Evolutionary conservation across 2,113 vertebrate species (phyloP), one percentile per base, ranked within the genome.

Genomic region (Ailurus styani): DNA sequence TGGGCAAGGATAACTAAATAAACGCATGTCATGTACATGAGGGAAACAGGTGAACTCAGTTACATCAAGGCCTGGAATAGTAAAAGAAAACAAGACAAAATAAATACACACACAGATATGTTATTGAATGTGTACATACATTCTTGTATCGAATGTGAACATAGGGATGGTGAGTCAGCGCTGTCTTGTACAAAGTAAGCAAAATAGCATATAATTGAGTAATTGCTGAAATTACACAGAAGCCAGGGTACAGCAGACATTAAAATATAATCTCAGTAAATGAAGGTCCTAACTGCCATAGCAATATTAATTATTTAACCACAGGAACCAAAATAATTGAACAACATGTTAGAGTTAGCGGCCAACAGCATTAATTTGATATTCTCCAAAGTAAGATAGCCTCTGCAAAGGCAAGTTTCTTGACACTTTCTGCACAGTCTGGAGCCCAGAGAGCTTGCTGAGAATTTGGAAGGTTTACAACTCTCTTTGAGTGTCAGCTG

Each of bases 201-300:
- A 98, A 97, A 97, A 95, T 84, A 97, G 85, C 96, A n/a, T 85
- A 93, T 90, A 73, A 72, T 54, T 93, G 79, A 93, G 89, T 97
- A 98, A 99, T 95, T 98, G 95, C 87, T 95, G 97, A 96, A 98
- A 98, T 75, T 83, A 72, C 64, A 68, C 37, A 97, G 96, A 95
- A 97, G 86, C 83, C 98, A 97, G 91, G 90, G 94, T 60, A 94
- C 81, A 73, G 81, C 93, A 97, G 66, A 96, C 86, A 96, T 96
- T 77, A 97, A 98, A 97, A 96, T 95, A 78, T 42, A 96, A 97
- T 98, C 94, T 34, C 97, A 97, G 50, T 94, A 96, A 97, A 89
- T 96, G 89, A 86, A 97, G 95, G 95, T 96, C 90, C 84, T 97
- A 94, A 62, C 45, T 90, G 94, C 34, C 89, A 93, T 91, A 78